phyloP scores from a whole-genome alignment of 2,797 vertebrate genomes.

The Aplochiton taeniatus region DNA sequence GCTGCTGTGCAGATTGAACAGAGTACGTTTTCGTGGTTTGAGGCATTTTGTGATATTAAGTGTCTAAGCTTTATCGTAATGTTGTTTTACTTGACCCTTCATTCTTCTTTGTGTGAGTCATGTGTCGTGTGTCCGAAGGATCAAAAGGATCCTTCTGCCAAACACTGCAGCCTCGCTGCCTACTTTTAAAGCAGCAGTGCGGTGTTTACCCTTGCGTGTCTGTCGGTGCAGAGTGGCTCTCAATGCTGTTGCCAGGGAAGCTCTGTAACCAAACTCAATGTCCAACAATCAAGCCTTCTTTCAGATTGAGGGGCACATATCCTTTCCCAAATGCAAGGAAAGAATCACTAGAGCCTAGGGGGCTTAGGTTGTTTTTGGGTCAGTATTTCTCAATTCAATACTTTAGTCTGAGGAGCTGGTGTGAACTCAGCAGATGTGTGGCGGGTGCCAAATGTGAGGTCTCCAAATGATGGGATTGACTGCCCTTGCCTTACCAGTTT shows the following conservation, averaged over 20 bases:
- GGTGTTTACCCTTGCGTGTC: neutral
- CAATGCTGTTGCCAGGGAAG: slow-evolving; percentile 7
- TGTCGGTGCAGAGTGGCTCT: slow-evolving; percentile 4
- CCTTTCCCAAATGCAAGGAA: neutral
- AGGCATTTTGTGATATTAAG: neutral
- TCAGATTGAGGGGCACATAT: slow-evolving; percentile 6
- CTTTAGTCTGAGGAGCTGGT: too few relatives aligned
- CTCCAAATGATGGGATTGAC: too few relatives aligned
- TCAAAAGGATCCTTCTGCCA: slow-evolving; percentile 10
- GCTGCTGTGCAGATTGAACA: too few relatives aligned
- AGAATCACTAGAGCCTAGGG: neutral
- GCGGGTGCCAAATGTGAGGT: too few relatives aligned
- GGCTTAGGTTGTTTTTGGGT: too few relatives aligned
- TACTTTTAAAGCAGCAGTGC: slow-evolving; percentile 2
- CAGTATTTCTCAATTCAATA: too few relatives aligned
- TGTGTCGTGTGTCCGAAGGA: neutral
- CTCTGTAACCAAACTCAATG: neutral
- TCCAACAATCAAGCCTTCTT: slow-evolving; percentile 3
- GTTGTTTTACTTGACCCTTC: neutral
- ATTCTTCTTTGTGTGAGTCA: neutral
- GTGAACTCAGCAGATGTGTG: too few relatives aligned
- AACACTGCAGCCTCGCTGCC: slow-evolving; percentile 20
- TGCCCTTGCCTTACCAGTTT: too few relatives aligned
- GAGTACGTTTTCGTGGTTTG: too few relatives aligned
- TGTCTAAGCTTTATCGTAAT: neutral